Percentiles rank a stretch among this genome's conserved stretches.
These are phyloP conservation scores for Stichopus horrens DNA, from an alignment of 53 echinoderm and acorn worm species.

Conservation along the genomic window DNA sequence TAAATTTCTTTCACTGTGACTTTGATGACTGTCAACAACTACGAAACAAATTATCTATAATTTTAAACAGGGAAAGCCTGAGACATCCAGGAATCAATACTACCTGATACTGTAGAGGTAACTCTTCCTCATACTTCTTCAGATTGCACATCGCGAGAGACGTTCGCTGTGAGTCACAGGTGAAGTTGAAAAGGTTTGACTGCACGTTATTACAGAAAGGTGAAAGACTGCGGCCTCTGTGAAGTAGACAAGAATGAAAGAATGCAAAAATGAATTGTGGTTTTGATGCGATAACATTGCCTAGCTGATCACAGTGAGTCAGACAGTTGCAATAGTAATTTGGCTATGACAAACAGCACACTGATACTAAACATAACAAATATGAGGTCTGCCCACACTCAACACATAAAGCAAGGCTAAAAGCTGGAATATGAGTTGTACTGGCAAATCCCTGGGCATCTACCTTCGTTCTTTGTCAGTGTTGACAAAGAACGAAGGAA, in stretches of 20 bases:
- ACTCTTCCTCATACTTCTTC: slow-evolving; percentile 49
- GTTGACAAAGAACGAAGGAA: no score
- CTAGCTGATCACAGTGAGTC: no score
- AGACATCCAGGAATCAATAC: no score
- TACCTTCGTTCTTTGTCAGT: no score
- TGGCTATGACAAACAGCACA: not conserved
- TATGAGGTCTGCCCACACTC: not conserved
- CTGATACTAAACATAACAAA: not conserved
- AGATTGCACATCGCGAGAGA: slow-evolving; percentile 88
- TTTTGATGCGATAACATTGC: not conserved
- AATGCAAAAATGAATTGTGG: not conserved
- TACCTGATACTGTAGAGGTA: slow-evolving; percentile 85
- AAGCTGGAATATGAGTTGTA: no score
- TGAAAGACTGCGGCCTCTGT: slow-evolving; percentile 59
- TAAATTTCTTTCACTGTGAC: no score
- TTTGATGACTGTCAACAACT: no score
- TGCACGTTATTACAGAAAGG: slow-evolving; percentile 77
- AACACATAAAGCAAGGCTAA: no score
- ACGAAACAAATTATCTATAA: no score
- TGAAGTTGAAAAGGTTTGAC: slow-evolving; percentile 60
- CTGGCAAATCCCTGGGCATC: no score
- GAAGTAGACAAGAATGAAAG: not conserved
- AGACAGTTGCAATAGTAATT: no score
- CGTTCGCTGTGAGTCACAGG: slow-evolving; percentile 80
- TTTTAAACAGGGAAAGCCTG: no score